phyloP scores from a whole-genome alignment of 2,888 invertebrate genomes.

The Pinctada fucata region DNA sequence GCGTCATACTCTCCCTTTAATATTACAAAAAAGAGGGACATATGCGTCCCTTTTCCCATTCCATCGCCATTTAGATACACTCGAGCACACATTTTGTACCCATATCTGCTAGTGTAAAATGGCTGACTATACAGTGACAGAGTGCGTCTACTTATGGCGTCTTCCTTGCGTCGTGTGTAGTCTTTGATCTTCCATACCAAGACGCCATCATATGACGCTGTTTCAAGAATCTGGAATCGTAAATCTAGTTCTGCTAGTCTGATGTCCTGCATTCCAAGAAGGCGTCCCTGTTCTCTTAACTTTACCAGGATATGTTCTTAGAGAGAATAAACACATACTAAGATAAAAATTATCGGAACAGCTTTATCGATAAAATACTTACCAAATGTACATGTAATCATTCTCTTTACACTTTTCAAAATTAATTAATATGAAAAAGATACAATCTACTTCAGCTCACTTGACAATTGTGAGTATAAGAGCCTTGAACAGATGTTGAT shows the following conservation, averaged over 20 bases:
- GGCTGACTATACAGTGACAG: slow-evolving; percentile 73
- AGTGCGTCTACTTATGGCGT: slow-evolving; percentile 65
- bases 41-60: slow-evolving; percentile 71
- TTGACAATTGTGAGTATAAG: too few species aligned
- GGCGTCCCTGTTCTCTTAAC: slow-evolving; percentile 46
- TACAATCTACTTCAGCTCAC: too few species aligned
- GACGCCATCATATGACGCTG: slow-evolving; percentile 67
- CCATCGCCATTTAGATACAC: slow-evolving; percentile 75
- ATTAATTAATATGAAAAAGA: too few species aligned
- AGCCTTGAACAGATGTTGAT: too few species aligned
- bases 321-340: too few species aligned
- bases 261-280: slow-evolving; percentile 59
- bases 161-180: slow-evolving; percentile 64
- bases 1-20: slow-evolving; percentile 73
- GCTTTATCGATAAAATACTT: too few species aligned
- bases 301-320: too few species aligned
- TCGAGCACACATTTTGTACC: slow-evolving; percentile 75
- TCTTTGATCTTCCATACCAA: slow-evolving; percentile 73
- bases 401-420: too few species aligned
- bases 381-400: too few species aligned
- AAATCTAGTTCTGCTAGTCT: slow-evolving; percentile 69
- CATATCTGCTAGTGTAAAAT: slow-evolving; percentile 71
- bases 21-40: slow-evolving; percentile 74
- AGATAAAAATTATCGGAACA: too few species aligned
- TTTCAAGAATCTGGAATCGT: slow-evolving; percentile 69